phyloP scores from a whole-genome alignment of 2,888 invertebrate species.

The Trissonchulus latispiculum region DNA sequence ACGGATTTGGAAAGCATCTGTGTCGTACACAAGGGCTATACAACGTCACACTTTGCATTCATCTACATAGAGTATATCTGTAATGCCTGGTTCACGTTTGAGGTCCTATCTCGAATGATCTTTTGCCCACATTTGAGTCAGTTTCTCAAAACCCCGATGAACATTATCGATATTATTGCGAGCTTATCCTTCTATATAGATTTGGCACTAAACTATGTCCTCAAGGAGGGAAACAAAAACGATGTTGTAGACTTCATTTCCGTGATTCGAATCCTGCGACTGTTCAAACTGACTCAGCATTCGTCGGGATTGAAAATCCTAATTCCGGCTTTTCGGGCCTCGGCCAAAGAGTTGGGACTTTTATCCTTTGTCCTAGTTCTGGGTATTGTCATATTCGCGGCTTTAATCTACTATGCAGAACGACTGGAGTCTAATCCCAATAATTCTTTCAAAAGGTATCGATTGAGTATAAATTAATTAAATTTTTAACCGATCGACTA shows the following conservation, averaged over 20 bases:
- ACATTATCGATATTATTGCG: slow-evolving; percentile 82
- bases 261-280: slow-evolving; percentile 77
- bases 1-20: not conserved
- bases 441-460: slow-evolving; percentile 71
- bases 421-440: slow-evolving; percentile 79
- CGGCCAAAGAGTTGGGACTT: slow-evolving; percentile 78
- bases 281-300: slow-evolving; percentile 76
- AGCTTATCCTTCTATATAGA: slow-evolving; percentile 86
- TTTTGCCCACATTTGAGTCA: slow-evolving; percentile 8
- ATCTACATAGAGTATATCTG: slow-evolving; percentile 81
- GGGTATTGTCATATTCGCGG: slow-evolving; percentile 90
- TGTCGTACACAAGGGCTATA: not conserved
- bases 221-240: slow-evolving; percentile 21
- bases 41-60: slow-evolving; percentile 56
- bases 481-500: no score
- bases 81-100: slow-evolving; percentile 90
- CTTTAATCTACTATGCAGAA: slow-evolving; percentile 87
- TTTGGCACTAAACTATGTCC: slow-evolving; percentile 52
- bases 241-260: slow-evolving; percentile 71
- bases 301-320: slow-evolving; percentile 86
- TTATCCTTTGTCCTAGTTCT: slow-evolving; percentile 87
- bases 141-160: slow-evolving; percentile 77
- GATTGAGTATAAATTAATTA: no score
- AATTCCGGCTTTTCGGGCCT: slow-evolving; percentile 83
- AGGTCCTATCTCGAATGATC: slow-evolving; percentile 56